Evolutionary conservation across 2,888 invertebrate genomes (phyloP), one percentile per base, ranked within the genome.

Genomic region (Trissolcus brochymenae): DNA sequence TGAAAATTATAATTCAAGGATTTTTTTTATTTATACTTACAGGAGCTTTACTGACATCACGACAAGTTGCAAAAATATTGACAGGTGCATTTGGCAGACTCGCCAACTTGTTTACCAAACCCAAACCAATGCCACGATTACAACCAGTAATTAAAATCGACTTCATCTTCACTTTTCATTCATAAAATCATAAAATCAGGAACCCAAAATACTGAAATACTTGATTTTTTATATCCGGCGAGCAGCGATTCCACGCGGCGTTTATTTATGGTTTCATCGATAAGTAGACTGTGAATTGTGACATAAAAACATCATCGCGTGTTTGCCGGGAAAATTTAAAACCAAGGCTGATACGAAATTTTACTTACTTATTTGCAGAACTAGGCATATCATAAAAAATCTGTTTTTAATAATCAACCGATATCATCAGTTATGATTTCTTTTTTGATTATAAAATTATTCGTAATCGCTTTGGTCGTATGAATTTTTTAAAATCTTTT

Each of bases 121-220:
- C 96, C 67, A 97, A 90, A 50, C 98, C 98, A 70, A 98, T 91
- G 9, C 98, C 98, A 53, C 97, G 92, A 89, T 96, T 97, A 78
- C 95, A 95, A 53, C 97, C 98, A 49, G 98, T 98, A 82, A 98
- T 94, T 84, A 98, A 90, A 82, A 96, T 93, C 43, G 94, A 94
- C 83, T 92, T 93, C 94, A 94, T 94, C 73, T 35, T 79, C 0
- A 17, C 21, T 17, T 4, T 46, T 46, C 46, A 46, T 46, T n/a
- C 14, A 46, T 46, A 9, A 35, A 35, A 46, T 16, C 16, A 16
- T 0, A 46, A n/a, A 11, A 14, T n/a, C n/a, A n/a, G n/a, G n/a
- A n/a, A n/a, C n/a, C 46, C 14, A 46, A 46, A 46, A 11, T 14
- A 7, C 16, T 7, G 1, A 14, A 46, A 14, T 14, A 6, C 46